These are phyloP conservation scores for Gobio gobio DNA, from an alignment of 2,113 vertebrate genomes.

Conservation along the genomic window DNA sequence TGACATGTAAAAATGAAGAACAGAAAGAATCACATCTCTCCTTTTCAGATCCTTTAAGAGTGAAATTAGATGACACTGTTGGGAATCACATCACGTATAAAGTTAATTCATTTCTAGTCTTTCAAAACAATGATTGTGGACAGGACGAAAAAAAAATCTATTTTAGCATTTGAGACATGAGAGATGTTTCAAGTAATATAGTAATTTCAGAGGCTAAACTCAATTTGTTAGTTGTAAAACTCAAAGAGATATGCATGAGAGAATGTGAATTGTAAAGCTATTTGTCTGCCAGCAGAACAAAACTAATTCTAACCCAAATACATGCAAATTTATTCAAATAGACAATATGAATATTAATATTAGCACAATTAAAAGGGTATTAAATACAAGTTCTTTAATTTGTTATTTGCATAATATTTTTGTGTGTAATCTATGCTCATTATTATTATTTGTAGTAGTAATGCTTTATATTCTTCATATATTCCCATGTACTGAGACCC, in stretches of 20 bases:
- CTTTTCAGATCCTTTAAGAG: background rate
- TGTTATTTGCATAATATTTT: background rate
- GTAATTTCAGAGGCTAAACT: slow-evolving; percentile 13
- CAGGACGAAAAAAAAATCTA: background rate
- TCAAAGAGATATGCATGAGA: background rate
- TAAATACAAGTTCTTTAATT: background rate
- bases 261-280: background rate
- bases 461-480: background rate
- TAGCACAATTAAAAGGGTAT: background rate
- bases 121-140: slow-evolving; percentile 29
- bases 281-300: background rate
- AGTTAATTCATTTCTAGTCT: slow-evolving; percentile 29
- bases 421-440: too few species aligned
- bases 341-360: background rate
- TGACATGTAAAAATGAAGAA: slow-evolving; percentile 25
- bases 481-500: background rate
- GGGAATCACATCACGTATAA: slow-evolving; percentile 28
- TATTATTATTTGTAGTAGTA: background rate
- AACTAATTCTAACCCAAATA: background rate
- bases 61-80: slow-evolving; percentile 5
- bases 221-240: slow-evolving; percentile 19
- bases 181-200: slow-evolving; percentile 16
- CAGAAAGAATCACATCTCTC: slow-evolving; percentile 15
- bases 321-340: background rate
- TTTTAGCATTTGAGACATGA: slow-evolving; percentile 1